Base-by-base conservation (phyloP, 2,888 invertebrate species). In the Rhamphomyia laevipes region DNA sequence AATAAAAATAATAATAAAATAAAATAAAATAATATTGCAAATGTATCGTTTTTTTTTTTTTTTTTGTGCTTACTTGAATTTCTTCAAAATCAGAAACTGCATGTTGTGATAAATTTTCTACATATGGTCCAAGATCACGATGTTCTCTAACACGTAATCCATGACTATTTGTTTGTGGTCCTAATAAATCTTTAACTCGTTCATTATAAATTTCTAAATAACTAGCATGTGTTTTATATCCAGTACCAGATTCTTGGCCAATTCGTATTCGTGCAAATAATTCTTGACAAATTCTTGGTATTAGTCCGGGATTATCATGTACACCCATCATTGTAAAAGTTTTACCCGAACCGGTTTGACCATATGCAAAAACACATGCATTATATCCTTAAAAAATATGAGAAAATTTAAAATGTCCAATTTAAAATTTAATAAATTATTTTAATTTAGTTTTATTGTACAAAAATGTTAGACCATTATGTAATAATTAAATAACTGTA, bases 261-360 rank as follows among this genome's bases (percentile, higher is more conserved):
- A 83, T 81, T 15, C 83, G 82, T 77, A 90, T 89, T 40, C 86
- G 79, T 17, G 82, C 78, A 71, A 91, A 90, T 48, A 90, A 73
- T 56, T 84, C 82, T 58, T 88, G 82, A 63, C 90, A 91, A 59
- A 91, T 90, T 51, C 89, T 76, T 0, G 90, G 90, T 64, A 90
- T 90, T 35, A 90, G 73, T 2, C 90, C 90, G 63, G 84, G 86
- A 69, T 78, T 80, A 57, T 84, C 85, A 78, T 84, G 68, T 4
- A 65, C 65, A 5, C 90, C 90, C 89, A 90, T 90, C 90, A 91
- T 91, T 33, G 90, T 91, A 66, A 86, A 89, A 0, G 90, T 90
- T 73, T 91, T 91, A 48, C 90, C 90, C 67, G 88, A 88, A 55
- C 90, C 90, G 4, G 90, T 91, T 74, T 91, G 90, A 17, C 91